Conservation (phyloP, 1,140 invertebrate genomes). For the Phymorhynchus buccinoides region DNA sequence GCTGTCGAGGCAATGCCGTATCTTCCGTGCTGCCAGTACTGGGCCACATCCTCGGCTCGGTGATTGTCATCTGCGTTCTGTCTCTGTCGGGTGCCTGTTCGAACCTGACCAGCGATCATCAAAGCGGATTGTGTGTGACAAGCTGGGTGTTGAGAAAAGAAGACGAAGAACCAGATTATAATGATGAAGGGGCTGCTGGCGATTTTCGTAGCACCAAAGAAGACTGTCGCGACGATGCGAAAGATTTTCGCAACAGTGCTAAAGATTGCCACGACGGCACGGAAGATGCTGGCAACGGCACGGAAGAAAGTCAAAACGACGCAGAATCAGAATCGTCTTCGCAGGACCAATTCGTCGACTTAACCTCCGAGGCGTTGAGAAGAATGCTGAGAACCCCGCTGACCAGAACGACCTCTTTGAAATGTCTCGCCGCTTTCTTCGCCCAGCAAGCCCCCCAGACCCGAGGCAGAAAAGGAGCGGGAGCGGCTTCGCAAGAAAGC, state of each 20-base stretch:
- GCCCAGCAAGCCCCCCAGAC: not conserved
- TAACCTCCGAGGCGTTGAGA: not conserved
- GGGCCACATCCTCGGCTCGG: slow-evolving; percentile 9
- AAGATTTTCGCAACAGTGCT: too few relatives aligned
- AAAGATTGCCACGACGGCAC: not conserved
- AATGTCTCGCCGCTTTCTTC: not conserved
- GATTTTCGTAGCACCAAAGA: not conserved
- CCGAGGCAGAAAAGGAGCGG: too few relatives aligned
- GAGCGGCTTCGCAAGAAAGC: not conserved
- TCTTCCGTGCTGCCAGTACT: not conserved
- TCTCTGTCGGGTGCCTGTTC: not conserved
- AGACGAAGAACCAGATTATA: not conserved
- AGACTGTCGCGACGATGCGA: too few relatives aligned
- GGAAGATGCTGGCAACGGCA: not conserved
- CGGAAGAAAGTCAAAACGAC: too few relatives aligned
- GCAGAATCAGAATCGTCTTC: not conserved
- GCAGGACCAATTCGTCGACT: not conserved
- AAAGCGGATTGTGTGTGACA: too few relatives aligned
- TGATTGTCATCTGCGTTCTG: not conserved
- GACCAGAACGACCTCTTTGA: not conserved
- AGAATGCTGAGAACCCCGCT: not conserved
- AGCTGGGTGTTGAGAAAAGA: not conserved
- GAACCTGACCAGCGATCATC: too few relatives aligned
- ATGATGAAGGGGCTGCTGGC: too few relatives aligned
- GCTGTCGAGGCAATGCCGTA: not conserved